Evolutionary conservation across 2,797 vertebrate genomes (phyloP), one percentile per base, ranked within the genome.

Genomic region (Bucorvus abyssinicus): DNA sequence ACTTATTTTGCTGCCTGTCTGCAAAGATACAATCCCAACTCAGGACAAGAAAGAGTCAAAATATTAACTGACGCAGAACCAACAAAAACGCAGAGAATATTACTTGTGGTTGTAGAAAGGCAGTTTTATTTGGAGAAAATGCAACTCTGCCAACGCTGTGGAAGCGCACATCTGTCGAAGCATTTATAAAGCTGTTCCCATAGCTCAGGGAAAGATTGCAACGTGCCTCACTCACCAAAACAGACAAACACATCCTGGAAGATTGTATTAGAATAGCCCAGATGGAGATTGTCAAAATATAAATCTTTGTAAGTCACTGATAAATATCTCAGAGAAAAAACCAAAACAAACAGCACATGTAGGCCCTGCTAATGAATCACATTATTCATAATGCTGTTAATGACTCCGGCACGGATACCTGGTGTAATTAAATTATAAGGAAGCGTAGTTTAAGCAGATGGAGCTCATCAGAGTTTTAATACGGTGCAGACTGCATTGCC

Each of bases 391-490:
- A 38, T 44, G 87, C 84, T 63, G 93, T 75, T 91, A 96, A 95
- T 64, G 96, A n/a, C 71, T 92, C 93, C 67, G 88, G 86, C 96
- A 84, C 7, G 3, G 84, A 59, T 78, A 90, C 92, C 94, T 90
- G 70, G 84, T n/a, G 83, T 93, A 94, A 96, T 96, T 95, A 67
- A 94, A 96, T 96, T 89, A 81, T 22, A 52, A 84, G 71, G 90
- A 91, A 94, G 92, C 81, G 22, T 22, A 42, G 87, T 16, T 81
- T 64, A 90, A 93, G 95, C 96, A 94, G 95, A 94, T 94, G 93
- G 94, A 89, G 85, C 63, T 67, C 94, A 90, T 93, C 88, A 29
- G 83, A 69, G 21, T 67, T 84, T 59, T 29, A 76, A 83, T 69
- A 10, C 4, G 27, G 42, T 44, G 38, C 77, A 71, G 82, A 91